phyloP scores from a whole-genome alignment of 2,113 vertebrate species.

The Cisticola juncidis region DNA sequence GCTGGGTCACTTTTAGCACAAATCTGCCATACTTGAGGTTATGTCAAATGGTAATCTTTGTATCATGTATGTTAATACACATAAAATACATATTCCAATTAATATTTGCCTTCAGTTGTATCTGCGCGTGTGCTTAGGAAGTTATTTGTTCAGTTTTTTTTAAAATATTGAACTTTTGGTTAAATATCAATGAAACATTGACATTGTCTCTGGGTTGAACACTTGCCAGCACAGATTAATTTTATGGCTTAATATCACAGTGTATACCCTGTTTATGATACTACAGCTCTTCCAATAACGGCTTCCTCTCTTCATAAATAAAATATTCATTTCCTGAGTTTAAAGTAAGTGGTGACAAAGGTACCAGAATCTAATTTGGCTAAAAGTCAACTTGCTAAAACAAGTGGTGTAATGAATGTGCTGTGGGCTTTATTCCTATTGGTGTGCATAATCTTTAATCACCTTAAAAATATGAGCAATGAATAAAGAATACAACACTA shows the following conservation, averaged over 20 bases:
- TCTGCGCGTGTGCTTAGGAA: rapidly evolving
- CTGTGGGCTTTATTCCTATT: not conserved
- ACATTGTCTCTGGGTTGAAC: not conserved
- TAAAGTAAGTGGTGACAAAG: not conserved
- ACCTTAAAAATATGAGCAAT: not conserved
- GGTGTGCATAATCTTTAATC: not conserved
- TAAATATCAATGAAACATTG: not conserved
- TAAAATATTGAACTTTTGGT: not conserved
- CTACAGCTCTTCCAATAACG: not conserved
- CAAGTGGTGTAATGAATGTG: not conserved
- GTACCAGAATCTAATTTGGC: conserved; percentile 18
- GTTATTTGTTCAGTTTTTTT: not conserved
- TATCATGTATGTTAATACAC: rapidly evolving
- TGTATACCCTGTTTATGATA: not conserved
- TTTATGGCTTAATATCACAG: conserved; percentile 12
- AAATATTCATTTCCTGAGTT: not conserved
- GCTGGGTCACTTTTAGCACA: not conserved
- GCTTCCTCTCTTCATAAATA: conserved; percentile 22
- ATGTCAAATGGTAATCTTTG: not conserved
- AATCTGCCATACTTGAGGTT: not conserved
- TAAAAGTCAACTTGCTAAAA: not conserved
- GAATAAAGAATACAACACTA: not conserved
- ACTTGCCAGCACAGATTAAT: not conserved
- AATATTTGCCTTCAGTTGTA: not conserved
- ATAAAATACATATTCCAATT: not conserved